Percentiles rank a stretch among this genome's conserved stretches.
Conservation (phyloP, 2,113 vertebrate genomes). For the Ophthalmolycus amberensis region DNA sequence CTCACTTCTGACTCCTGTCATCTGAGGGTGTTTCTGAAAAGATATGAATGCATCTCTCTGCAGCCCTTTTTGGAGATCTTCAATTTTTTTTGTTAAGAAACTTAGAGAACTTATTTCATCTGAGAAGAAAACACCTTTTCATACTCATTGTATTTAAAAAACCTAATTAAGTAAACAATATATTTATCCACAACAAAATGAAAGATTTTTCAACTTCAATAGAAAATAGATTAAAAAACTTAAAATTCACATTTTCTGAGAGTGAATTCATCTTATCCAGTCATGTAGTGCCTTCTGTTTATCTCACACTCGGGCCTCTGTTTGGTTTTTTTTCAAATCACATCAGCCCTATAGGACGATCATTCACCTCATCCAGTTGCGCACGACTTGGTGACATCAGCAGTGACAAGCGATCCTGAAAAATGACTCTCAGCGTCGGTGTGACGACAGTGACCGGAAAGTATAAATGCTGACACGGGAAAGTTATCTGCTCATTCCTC, state of each 20-base stretch:
- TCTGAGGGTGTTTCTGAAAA: slow-evolving; percentile 26
- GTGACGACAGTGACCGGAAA: slow-evolving; percentile 78
- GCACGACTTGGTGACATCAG: slow-evolving; percentile 82
- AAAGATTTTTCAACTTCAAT: background rate
- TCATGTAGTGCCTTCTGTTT: background rate
- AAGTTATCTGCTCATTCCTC: slow-evolving; percentile 71
- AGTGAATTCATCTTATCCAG: slow-evolving; percentile 36
- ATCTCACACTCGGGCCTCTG: background rate
- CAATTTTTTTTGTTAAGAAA: too few species aligned
- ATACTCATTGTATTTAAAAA: background rate
- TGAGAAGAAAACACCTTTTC: background rate
- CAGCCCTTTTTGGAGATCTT: background rate
- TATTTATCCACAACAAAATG: background rate
- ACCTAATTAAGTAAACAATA: background rate
- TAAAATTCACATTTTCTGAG: background rate
- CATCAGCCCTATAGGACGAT: slow-evolving; percentile 41
- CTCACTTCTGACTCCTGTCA: slow-evolving; percentile 30
- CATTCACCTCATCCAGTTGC: slow-evolving; percentile 57
- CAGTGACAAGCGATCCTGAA: slow-evolving; percentile 71
- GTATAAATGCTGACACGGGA: slow-evolving; percentile 78
- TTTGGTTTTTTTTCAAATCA: slow-evolving; percentile 45
- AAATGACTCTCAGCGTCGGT: slow-evolving; percentile 78
- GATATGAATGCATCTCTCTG: slow-evolving; percentile 22
- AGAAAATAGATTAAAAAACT: background rate
- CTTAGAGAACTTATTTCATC: background rate